Evolutionary conservation across 92 coral and sea anemone genomes (phyloP).

Genomic region (Epizoanthus illoricatus): DNA sequence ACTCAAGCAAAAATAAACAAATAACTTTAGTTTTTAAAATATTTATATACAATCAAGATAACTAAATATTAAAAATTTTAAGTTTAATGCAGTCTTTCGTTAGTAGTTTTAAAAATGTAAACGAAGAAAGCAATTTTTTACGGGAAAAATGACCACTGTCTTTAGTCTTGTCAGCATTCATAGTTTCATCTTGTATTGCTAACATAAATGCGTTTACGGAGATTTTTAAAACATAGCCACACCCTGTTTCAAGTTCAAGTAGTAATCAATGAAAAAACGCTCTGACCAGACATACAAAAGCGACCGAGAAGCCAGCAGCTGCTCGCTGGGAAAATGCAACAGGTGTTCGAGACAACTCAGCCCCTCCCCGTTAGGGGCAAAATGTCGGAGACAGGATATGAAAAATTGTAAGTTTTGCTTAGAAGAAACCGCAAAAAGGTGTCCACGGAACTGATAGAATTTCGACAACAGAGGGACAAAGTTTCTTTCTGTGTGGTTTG

Average conservation of each 20-base stretch:
- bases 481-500: not conserved
- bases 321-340: conserved; percentile 29
- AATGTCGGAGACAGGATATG: not conserved
- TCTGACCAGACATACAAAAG: conserved; percentile 1
- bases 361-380: conserved; percentile 16
- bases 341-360: conserved; percentile 20
- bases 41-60: not conserved
- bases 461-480: not conserved
- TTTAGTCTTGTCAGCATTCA: too few relatives aligned
- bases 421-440: too few relatives aligned
- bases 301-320: conserved; percentile 5
- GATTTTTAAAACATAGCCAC: not conserved
- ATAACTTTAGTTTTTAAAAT: not conserved
- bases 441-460: conserved; percentile 4
- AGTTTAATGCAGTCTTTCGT: too few relatives aligned
- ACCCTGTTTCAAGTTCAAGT: not conserved
- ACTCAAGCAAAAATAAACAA: not conserved
- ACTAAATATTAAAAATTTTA: too few relatives aligned
- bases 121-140: too few relatives aligned
- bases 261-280: not conserved
- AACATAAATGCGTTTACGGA: too few relatives aligned
- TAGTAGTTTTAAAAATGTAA: too few relatives aligned
- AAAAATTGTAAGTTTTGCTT: not conserved
- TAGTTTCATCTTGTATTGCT: too few relatives aligned
- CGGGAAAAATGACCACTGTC: too few relatives aligned